Base-by-base conservation (phyloP, 1,140 invertebrate species). In the Magallana gigas region DNA sequence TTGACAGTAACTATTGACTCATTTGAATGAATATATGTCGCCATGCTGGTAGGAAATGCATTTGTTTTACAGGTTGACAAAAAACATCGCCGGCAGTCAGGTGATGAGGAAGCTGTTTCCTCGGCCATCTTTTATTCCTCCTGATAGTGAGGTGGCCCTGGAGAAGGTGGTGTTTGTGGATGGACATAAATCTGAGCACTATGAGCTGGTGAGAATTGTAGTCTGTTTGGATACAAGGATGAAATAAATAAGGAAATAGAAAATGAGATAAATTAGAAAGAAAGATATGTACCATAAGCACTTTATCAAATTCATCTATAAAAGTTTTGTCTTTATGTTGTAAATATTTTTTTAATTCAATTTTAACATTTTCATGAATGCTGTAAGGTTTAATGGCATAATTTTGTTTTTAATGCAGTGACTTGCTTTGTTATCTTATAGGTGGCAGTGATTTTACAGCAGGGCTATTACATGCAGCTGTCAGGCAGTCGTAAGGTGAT, bases 111-210 rank as follows among this genome's bases (percentile, higher is more conserved):
- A 87, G 59, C 9, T 89, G 59, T 89, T 87, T 16, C 88, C 85
- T 11, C 83, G 88, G 23, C 88, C 86, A n/a, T 5, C 14, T 11
- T 85, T 89, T 85, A 57, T 89, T n/a, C 86, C 88, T n/a, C 83
- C 83, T 8, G 86, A 89, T 8, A 87, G 85, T 48, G 88, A 89
- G n/a, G 86, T 89, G 8, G 85, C 88, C 1, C 56, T 89, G 23
- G 88, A 89, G 58, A 89, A 87, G 62, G 82, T 29, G 8, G n/a
- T 89, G 7, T 89, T 85, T 58, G 60, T 89, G 9, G 86, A 89
- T 87, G 86, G 88, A 16, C 86, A 86, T 16, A 57, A 48, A 14
- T 85, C 88, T 56, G 82, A 87, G n/a, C 88, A 87, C 14, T 87
- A 83, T 68, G 76, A 85, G 83, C 14, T 89, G 58, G 88, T 89